These are phyloP conservation scores for Synanthedon formicaeformis DNA, from an alignment of 2,888 invertebrate species.

Conservation along the genomic window DNA sequence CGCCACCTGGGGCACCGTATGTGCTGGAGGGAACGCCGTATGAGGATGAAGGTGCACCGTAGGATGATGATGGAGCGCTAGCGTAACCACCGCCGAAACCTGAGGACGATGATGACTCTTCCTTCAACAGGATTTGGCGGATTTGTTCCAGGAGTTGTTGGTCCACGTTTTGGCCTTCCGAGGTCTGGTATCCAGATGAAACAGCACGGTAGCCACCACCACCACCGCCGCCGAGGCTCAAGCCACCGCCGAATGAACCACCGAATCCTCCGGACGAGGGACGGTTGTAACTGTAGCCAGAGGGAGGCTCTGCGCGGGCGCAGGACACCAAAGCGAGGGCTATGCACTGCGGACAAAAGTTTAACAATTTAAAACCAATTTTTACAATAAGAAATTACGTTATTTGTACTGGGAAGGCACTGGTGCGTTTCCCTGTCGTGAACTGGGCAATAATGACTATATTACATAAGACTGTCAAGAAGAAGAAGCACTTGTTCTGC, in stretches of 20 bases:
- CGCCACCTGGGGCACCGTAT: conserved; percentile 72
- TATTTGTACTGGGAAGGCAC: too few species aligned
- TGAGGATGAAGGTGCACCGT: conserved; percentile 72
- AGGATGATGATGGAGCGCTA: conserved; percentile 72
- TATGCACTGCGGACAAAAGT: conserved; percentile 76
- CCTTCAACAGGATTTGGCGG: conserved; percentile 85
- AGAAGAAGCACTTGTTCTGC: too few species aligned
- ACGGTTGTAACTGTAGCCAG: conserved; percentile 81
- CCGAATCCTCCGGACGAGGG: conserved; percentile 68
- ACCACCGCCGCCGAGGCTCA: conserved; percentile 71
- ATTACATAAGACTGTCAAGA: too few species aligned
- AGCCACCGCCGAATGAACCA: conserved; percentile 38
- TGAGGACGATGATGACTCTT: conserved; percentile 75
- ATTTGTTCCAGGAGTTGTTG: conserved; percentile 84
- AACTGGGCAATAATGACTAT: too few species aligned
- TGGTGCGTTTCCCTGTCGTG: too few species aligned
- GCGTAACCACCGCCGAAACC: conserved; percentile 41
- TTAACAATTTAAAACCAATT: too few species aligned
- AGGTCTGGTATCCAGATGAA: conserved; percentile 82
- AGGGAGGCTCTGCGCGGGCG: conserved; percentile 80
- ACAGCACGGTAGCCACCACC: conserved; percentile 82
- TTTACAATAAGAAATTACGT: too few species aligned
- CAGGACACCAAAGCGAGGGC: conserved; percentile 83
- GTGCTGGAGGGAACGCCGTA: conserved; percentile 76
- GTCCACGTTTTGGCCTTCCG: conserved; percentile 87